Evolutionary conservation across 2,888 invertebrate species (phyloP).

Genomic region (Ferdinandea cuprea): DNA sequence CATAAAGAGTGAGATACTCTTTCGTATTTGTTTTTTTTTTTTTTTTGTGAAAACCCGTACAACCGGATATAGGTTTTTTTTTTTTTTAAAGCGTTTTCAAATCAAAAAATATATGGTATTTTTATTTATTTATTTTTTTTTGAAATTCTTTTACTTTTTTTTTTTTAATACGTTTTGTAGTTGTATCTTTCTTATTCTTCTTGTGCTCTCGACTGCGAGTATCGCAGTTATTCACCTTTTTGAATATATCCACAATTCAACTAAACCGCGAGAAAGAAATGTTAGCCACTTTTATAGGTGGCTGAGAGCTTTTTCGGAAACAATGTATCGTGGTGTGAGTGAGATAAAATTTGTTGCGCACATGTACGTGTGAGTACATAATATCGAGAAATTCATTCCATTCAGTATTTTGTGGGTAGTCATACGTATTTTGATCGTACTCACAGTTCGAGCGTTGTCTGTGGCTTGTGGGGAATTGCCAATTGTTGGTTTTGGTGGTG

Average conservation of each 20-base stretch:
- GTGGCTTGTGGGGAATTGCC: background rate
- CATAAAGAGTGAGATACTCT: conserved; percentile 49
- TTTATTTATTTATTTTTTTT: conserved; percentile 39
- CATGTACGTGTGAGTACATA: background rate
- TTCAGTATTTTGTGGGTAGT: conserved; percentile 34
- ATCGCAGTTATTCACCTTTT: conserved; percentile 75
- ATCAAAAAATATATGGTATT: conserved; percentile 11
- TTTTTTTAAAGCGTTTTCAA: conserved; percentile 6
- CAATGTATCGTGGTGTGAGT: conserved; percentile 27
- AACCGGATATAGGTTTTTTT: conserved; percentile 52
- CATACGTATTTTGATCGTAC: conserved; percentile 20
- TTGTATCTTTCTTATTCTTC: conserved; percentile 40
- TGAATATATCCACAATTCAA: conserved; percentile 81
- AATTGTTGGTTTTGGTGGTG: background rate
- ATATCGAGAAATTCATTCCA: conserved; percentile 63
- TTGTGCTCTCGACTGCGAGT: conserved; percentile 25
- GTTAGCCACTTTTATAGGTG: conserved; percentile 81
- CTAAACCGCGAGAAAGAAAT: conserved; percentile 82
- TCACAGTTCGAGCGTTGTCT: background rate
- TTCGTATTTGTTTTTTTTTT: background rate
- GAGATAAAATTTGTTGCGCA: conserved; percentile 47
- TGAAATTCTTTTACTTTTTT: conserved; percentile 59
- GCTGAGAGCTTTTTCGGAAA: conserved; percentile 26
- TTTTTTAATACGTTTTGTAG: conserved; percentile 68
- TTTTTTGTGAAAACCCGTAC: conserved; percentile 42